phyloP scores from a whole-genome alignment of 2,113 vertebrate species.

The Sigmodon hispidus region DNA sequence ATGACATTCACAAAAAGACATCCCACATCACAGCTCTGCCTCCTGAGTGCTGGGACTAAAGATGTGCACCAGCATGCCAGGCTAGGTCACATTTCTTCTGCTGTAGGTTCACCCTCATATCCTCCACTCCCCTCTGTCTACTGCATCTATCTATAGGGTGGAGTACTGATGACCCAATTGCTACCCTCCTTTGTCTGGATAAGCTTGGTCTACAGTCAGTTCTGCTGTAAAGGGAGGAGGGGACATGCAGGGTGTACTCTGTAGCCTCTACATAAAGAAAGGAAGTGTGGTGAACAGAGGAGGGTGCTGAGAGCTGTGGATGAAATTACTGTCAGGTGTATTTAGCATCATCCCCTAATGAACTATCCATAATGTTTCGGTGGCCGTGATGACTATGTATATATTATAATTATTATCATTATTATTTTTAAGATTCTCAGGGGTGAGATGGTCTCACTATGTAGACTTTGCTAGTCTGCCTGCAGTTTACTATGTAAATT shows the following conservation, averaged over 20 bases:
- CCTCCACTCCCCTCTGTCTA: background rate
- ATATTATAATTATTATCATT: background rate
- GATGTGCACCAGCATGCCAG: background rate
- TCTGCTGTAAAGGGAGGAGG: background rate
- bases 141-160: background rate
- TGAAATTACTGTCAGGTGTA: background rate
- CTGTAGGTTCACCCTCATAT: rapidly evolving
- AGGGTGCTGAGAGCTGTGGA: background rate
- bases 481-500: background rate
- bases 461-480: background rate
- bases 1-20: too few species aligned
- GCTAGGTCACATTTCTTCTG: background rate
- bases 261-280: background rate
- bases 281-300: rapidly evolving
- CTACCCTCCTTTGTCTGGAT: background rate
- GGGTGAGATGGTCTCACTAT: background rate
- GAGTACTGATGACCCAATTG: background rate
- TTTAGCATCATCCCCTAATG: background rate
- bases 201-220: background rate
- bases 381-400: background rate
- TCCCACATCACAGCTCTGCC: too few species aligned
- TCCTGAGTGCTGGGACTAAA: background rate
- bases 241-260: rapidly evolving
- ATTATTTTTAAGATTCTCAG: background rate
- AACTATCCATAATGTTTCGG: background rate